phyloP scores from a whole-genome alignment of 2,888 invertebrate genomes.

The Rhamphomyia laevipes region DNA sequence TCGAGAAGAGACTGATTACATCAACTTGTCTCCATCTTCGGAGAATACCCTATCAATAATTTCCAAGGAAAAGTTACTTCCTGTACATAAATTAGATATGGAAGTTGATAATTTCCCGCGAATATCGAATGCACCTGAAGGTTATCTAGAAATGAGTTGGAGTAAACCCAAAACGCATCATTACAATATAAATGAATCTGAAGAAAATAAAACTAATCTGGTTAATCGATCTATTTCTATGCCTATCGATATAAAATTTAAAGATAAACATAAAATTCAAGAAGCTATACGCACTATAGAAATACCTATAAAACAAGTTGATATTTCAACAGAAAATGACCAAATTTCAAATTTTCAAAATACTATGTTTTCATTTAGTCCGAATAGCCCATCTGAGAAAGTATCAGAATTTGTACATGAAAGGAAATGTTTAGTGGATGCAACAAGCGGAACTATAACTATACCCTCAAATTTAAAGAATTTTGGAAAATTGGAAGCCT shows the following conservation, averaged over 20 bases:
- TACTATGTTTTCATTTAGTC: constrained; percentile 57
- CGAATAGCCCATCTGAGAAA: constrained; percentile 47
- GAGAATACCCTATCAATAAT: no score
- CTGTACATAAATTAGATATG: constrained; percentile 18
- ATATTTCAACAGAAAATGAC: not conserved
- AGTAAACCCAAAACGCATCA: constrained; percentile 22
- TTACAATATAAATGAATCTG: not conserved
- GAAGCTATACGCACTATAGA: not conserved
- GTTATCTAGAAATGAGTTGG: constrained; percentile 56
- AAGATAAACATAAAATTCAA: not conserved
- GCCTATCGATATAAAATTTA: not conserved
- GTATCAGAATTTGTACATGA: constrained; percentile 4
- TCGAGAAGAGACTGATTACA: no score
- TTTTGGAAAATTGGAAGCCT: constrained; percentile 10
- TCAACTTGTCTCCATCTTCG: no score
- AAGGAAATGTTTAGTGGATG: constrained; percentile 31
- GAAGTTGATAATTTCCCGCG: constrained; percentile 10
- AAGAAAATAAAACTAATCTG: not conserved
- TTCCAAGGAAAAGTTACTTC: no score
- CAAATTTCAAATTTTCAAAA: constrained; percentile 26
- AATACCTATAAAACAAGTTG: no score
- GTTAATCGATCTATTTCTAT: not conserved
- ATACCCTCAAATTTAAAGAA: constrained; percentile 4
- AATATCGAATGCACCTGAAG: constrained; percentile 33
- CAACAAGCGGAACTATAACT: constrained; percentile 26